phyloP scores from a whole-genome alignment of 2,797 vertebrate genomes.

The Acanthornis magna region DNA sequence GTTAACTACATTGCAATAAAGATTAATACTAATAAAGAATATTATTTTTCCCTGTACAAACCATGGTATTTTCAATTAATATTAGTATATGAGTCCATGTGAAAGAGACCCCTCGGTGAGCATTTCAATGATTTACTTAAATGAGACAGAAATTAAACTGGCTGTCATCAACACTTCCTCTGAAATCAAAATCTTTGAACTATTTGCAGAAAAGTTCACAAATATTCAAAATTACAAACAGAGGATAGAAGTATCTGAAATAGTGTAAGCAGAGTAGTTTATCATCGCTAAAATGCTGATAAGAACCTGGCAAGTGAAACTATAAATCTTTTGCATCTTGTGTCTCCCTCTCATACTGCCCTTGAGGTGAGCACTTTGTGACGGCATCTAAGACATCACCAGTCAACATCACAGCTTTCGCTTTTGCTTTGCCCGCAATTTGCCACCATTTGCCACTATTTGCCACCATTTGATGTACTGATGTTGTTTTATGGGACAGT shows the following conservation, averaged over 20 bases:
- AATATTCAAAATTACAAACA: neutral
- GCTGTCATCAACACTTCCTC: neutral
- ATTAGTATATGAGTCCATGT: neutral
- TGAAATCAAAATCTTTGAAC: neutral
- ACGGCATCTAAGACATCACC: neutral
- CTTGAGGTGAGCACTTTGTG: neutral
- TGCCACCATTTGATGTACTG: neutral
- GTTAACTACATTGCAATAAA: neutral
- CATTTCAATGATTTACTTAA: neutral
- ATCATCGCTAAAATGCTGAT: accelerated
- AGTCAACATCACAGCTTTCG: neutral
- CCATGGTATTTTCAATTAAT: neutral
- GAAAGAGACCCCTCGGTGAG: neutral
- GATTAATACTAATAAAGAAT: neutral
- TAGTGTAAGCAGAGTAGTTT: neutral
- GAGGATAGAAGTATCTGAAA: neutral
- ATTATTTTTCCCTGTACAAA: neutral
- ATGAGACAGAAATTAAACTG: neutral
- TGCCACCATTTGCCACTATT: neutral
- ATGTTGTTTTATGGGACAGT: neutral
- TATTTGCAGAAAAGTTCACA: neutral
- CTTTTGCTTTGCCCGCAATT: neutral
- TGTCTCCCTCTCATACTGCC: neutral
- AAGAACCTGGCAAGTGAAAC: neutral
- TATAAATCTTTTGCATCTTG: neutral